Conservation (phyloP, 2,113 vertebrate species). For the Ptilonorhynchus violaceus region DNA sequence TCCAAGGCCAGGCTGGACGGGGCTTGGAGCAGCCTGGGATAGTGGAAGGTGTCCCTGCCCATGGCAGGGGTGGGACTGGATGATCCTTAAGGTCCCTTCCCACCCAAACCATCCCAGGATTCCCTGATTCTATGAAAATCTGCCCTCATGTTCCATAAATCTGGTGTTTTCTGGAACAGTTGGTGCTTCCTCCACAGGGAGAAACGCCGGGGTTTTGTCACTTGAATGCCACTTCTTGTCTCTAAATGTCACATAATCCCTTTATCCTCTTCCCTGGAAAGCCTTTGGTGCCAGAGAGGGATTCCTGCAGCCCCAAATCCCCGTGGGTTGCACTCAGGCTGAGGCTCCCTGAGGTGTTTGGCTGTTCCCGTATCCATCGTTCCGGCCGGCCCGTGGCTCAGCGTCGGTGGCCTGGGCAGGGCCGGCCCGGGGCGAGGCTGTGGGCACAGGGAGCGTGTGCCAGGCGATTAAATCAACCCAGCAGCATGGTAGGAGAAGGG, state of each 20-base stretch:
- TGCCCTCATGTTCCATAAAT: background rate
- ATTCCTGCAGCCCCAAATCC: background rate
- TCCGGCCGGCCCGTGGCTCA: accelerated
- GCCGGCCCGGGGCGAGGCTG: background rate
- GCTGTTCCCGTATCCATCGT: accelerated
- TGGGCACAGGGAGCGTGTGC: accelerated
- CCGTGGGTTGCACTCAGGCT: too few species aligned
- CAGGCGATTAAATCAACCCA: background rate
- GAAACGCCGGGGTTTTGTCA: background rate
- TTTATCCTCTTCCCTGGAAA: background rate
- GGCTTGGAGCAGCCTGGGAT: background rate
- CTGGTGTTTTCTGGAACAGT: accelerated
- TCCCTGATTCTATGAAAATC: background rate
- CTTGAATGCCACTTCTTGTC: too few species aligned
- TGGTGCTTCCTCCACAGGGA: background rate
- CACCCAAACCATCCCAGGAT: too few species aligned
- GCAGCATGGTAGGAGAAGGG: background rate
- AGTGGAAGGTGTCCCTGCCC: background rate
- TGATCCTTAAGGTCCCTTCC: background rate
- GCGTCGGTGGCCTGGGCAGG: accelerated
- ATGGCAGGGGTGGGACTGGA: background rate
- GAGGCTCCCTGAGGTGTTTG: too few species aligned
- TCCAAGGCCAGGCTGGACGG: background rate
- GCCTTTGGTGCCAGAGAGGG: accelerated
- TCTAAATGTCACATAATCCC: accelerated